These are phyloP conservation scores for Motacilla tschutschensis DNA, from an alignment of 2,113 vertebrate species.

Conservation along the genomic window DNA sequence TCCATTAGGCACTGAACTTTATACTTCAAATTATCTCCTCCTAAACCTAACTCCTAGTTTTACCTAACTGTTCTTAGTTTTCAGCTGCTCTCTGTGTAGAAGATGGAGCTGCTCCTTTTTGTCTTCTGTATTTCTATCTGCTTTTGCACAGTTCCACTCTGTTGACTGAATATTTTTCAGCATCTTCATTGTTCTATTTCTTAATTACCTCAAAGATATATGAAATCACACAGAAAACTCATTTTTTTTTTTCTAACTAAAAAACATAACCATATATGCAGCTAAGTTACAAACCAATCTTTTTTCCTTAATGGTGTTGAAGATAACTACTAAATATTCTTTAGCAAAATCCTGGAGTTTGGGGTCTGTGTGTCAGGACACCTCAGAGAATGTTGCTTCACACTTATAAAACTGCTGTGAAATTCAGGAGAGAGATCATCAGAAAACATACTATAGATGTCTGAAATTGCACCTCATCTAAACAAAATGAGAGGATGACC, in stretches of 20 bases:
- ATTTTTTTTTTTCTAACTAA: background rate
- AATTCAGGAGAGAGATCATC: background rate
- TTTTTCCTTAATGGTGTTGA: background rate
- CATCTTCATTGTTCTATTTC: background rate
- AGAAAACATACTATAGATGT: background rate
- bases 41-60: background rate
- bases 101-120: background rate
- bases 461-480: background rate
- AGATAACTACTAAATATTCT: background rate
- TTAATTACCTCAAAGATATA: background rate
- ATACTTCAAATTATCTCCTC: background rate
- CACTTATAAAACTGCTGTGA: background rate
- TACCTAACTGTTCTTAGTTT: background rate
- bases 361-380: background rate
- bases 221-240: background rate
- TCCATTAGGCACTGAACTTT: background rate
- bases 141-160: background rate
- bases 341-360: background rate
- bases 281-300: background rate
- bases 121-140: background rate
- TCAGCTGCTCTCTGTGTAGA: background rate
- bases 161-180: background rate
- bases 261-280: background rate
- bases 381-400: background rate
- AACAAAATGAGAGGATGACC: background rate